Evolutionary conservation across 1,140 invertebrate genomes (phyloP).

Genomic region (Melitaea cinxia): DNA sequence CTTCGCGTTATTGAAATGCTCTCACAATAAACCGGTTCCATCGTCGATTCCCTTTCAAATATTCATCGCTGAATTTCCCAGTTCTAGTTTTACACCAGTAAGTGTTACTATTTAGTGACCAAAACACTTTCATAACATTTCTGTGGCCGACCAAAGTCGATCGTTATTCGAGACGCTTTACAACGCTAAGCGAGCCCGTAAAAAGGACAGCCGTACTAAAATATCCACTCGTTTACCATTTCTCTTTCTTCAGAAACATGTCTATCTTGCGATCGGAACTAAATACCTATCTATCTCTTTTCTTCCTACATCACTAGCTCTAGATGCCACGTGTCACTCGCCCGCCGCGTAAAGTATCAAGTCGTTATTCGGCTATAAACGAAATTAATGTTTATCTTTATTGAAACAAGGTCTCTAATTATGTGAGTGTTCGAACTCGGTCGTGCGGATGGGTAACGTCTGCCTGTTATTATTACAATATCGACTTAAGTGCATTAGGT

Average conservation of each 20-base stretch:
- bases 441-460: conserved; percentile 18
- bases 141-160: background rate
- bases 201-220: conserved; percentile 51
- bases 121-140: conserved; percentile 1
- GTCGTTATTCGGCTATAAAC: conserved; percentile 45
- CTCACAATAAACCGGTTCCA: background rate
- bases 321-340: conserved; percentile 56
- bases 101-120: background rate
- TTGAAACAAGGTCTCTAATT: conserved; percentile 59
- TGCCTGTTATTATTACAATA: conserved; percentile 21
- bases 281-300: conserved; percentile 46
- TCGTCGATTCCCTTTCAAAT: background rate
- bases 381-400: conserved; percentile 58
- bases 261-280: conserved; percentile 57
- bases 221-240: conserved; percentile 61
- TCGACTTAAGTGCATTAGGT: conserved; percentile 29
- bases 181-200: conserved; percentile 18
- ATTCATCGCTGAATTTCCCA: background rate
- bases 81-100: background rate
- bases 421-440: conserved; percentile 34
- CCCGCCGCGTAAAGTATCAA: conserved; percentile 53
- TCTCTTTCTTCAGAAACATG: conserved; percentile 63
- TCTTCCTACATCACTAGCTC: conserved; percentile 49
- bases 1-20: conserved; percentile 1
- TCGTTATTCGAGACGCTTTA: conserved; percentile 19